A percentile compares a stretch with the other conserved stretches of the same genome.
These are phyloP conservation scores for Pterophyllum scalare DNA, from an alignment of 2,113 vertebrate genomes.

Conservation along the genomic window DNA sequence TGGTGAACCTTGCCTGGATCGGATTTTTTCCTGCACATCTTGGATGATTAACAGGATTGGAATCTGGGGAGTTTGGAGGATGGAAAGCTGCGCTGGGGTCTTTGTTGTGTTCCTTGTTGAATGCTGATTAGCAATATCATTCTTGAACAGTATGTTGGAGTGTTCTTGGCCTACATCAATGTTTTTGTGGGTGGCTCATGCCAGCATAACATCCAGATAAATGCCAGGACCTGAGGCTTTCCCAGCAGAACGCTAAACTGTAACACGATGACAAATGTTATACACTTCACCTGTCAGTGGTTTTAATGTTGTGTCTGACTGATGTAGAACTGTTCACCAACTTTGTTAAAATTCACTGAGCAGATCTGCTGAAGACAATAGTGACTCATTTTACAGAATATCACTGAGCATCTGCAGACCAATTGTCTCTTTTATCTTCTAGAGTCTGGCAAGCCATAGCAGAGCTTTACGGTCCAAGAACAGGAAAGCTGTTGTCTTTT, in stretches of 20 bases:
- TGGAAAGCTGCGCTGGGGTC: not conserved
- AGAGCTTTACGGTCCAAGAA: constrained; percentile 46
- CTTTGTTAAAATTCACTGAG: not conserved
- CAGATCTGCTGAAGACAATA: constrained; percentile 37
- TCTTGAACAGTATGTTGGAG: not conserved
- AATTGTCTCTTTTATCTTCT: constrained; percentile 56
- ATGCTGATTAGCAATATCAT: too few species aligned
- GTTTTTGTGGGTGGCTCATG: not conserved
- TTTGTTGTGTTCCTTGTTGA: not conserved
- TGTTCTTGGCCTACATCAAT: not conserved
- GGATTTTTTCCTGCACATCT: not conserved
- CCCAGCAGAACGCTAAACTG: not conserved
- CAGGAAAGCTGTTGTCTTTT: constrained; percentile 45
- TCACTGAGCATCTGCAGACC: constrained; percentile 45
- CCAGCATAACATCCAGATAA: not conserved
- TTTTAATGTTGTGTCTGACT: not conserved
- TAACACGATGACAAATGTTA: not conserved
- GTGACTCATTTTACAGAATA: constrained; percentile 34
- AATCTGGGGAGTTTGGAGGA: not conserved
- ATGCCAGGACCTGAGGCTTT: not conserved
- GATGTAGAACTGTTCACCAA: not conserved
- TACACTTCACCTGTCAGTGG: not conserved
- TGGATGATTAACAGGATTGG: not conserved
- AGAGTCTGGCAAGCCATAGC: constrained; percentile 43
- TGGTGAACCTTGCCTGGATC: not conserved